Conservation (phyloP, 2,888 invertebrate genomes). For the Pachydiplax longipennis region DNA sequence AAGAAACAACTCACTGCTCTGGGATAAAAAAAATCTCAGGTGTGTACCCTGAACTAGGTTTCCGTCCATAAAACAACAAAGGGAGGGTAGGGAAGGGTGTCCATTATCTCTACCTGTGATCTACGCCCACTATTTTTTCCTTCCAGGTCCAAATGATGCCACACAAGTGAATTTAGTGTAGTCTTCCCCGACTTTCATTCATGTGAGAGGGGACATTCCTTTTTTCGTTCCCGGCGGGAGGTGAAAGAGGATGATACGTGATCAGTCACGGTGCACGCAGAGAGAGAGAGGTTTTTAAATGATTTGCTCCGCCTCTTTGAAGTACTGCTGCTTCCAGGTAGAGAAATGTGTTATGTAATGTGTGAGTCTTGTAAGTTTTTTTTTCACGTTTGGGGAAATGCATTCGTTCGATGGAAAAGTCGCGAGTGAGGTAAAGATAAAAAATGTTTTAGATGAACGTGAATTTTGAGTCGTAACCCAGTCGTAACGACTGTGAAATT, state of each 20-base stretch:
- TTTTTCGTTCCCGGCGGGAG: background rate
- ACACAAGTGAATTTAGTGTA: background rate
- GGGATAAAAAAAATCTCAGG: background rate
- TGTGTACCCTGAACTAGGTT: background rate
- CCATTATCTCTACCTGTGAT: background rate
- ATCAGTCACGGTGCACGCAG: too few species aligned
- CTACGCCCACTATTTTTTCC: background rate
- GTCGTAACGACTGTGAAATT: too few species aligned
- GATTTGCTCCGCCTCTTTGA: too few species aligned
- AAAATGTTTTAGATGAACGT: too few species aligned
- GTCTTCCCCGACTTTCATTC: background rate
- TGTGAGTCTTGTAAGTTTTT: too few species aligned
- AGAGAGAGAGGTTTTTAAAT: too few species aligned
- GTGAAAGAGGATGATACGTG: too few species aligned
- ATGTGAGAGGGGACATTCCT: background rate
- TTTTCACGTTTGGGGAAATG: too few species aligned
- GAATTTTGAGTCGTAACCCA: too few species aligned
- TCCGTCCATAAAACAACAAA: background rate
- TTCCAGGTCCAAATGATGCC: background rate
- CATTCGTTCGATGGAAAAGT: too few species aligned
- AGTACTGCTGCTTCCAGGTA: too few species aligned
- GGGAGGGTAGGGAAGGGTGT: background rate
- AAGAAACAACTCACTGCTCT: background rate
- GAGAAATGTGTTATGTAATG: background rate
- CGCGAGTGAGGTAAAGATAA: too few species aligned